A percentile compares a stretch with the other conserved stretches of the same genome.
Conservation (phyloP, 2,888 invertebrate genomes). For the Piscicola geometra region DNA sequence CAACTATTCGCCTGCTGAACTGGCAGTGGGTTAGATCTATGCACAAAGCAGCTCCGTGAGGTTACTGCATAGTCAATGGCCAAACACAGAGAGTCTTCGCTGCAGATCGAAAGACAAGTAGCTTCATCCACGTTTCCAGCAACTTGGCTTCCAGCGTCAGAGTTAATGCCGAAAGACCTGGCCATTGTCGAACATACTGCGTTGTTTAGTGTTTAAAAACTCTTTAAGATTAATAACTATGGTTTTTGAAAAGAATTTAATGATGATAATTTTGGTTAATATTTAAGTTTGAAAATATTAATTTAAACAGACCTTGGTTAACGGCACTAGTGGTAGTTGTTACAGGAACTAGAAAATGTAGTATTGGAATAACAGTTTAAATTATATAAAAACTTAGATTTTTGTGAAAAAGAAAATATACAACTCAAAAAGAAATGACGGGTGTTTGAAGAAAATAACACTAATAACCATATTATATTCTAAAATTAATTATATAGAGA, state of each 20-base stretch:
- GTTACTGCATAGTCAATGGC: constrained; percentile 22
- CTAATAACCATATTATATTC: no score
- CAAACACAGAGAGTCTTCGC: neutral
- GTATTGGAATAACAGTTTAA: no score
- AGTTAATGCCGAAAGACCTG: constrained; percentile 26
- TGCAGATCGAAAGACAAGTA: constrained; percentile 13
- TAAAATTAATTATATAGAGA: no score
- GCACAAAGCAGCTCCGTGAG: constrained; percentile 17
- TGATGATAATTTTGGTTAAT: no score
- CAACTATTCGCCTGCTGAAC: constrained; percentile 12
- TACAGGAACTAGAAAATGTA: neutral
- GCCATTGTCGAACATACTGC: neutral
- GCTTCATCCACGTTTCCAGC: constrained; percentile 19
- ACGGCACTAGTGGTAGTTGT: constrained; percentile 1
- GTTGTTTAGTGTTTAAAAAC: no score
- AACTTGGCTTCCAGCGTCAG: constrained; percentile 34
- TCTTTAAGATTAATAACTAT: neutral
- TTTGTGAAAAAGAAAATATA: no score
- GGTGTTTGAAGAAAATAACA: no score
- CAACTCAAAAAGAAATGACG: no score
- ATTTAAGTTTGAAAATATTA: no score
- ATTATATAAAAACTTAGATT: no score
- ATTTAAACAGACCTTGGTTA: neutral
- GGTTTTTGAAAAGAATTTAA: no score
- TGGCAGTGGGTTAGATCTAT: neutral